Conservation (phyloP, 1,140 invertebrate species). For the Eurosta solidaginis region DNA sequence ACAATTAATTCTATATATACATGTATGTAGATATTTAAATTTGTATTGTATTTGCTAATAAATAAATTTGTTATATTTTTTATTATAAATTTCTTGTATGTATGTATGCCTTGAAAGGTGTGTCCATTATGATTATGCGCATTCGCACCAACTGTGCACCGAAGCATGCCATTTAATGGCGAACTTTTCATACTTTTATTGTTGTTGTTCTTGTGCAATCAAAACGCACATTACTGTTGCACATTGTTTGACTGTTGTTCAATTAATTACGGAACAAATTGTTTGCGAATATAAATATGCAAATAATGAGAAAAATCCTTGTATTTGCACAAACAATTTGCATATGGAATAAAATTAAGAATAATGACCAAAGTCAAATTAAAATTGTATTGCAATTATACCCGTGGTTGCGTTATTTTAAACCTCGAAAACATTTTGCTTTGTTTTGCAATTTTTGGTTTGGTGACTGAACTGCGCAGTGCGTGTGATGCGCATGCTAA, state of each 20-base stretch:
- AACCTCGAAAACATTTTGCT: background rate
- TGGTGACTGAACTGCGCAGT: too few species aligned
- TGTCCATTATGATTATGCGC: slow-evolving; percentile 7
- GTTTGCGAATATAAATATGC: slow-evolving; percentile 18
- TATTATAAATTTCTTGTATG: too few species aligned
- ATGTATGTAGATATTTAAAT: background rate
- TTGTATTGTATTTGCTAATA: too few species aligned
- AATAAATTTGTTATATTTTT: too few species aligned
- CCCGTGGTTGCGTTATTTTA: background rate
- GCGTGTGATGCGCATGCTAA: too few species aligned
- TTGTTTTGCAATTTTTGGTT: background rate
- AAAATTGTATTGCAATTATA: slow-evolving; percentile 8
- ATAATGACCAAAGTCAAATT: slow-evolving; percentile 22
- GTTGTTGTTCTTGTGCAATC: background rate
- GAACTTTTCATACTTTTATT: background rate
- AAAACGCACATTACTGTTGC: too few species aligned
- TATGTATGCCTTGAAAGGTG: background rate
- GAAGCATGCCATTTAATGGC: background rate
- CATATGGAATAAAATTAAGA: background rate
- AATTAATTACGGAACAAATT: slow-evolving; percentile 29
- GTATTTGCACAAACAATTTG: background rate
- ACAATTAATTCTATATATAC: background rate
- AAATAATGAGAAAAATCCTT: slow-evolving; percentile 21
- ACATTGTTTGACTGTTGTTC: slow-evolving; percentile 15
- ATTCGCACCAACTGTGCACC: slow-evolving; percentile 10